Base-by-base conservation (phyloP, 2,797 vertebrate species). In the Lemur catta region DNA sequence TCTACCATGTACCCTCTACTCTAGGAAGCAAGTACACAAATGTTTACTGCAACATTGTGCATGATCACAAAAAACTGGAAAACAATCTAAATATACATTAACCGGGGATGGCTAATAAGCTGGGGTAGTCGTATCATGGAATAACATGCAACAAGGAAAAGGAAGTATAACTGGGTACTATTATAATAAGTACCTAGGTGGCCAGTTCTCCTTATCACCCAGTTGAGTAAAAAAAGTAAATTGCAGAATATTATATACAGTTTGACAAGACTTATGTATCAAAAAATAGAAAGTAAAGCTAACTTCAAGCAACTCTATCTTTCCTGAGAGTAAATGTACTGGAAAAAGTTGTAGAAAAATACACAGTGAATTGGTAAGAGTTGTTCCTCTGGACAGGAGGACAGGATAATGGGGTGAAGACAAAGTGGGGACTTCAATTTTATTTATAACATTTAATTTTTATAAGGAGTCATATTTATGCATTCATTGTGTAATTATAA, bases 211-310 rank as follows among this genome's bases (percentile, higher is more conserved):
- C 30, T 76, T 84, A 26, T 82, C 52, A 46, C 69, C 10, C 12
- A 38, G 26, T 13, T 38, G n/a, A 85, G 22, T 26, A 28, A 20
- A 48, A 92, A 92, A 84, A 24, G 67, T 63, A 65, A 71, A 43
- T 4, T 52, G 35, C 18, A 95, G n/a, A 79, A 75, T 81, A 67
- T 33, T 89, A 69, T 55, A 28, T 43, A 33, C 7, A 84, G 20
- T 71, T 86, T 89, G 61, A 59, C 10, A 84, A 84, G 26, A 43
- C 50, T 75, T 55, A 57, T 81, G 43, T 76, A 80, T 43, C 71
- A 67, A 96, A 80, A 91, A 85, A 52, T 24, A 88, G 55, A 89
- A 33, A 74, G 11, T 30, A 55, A 82, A 95, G 63, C 28, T 82
- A 89, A 84, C 46, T 69, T 59, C 50, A 38, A 92, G 28, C 17